phyloP scores from a whole-genome alignment of 2,888 invertebrate species.

The Gymnocheta viridis region DNA sequence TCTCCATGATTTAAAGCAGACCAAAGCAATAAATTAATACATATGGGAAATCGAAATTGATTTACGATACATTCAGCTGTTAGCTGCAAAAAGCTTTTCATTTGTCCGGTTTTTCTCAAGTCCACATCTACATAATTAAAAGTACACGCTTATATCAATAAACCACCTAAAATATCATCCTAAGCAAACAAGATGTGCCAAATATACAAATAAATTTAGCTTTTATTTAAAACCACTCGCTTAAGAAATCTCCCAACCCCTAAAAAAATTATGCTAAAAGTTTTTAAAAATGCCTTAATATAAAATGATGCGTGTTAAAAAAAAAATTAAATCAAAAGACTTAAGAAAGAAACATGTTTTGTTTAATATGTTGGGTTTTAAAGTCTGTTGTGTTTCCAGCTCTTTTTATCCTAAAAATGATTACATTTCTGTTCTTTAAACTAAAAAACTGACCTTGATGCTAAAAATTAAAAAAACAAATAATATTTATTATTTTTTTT shows the following conservation, averaged over 20 bases:
- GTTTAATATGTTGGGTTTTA: background rate
- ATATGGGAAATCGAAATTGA: too few species aligned
- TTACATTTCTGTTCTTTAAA: conserved; percentile 40
- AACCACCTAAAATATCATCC: too few species aligned
- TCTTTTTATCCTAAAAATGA: conserved; percentile 50
- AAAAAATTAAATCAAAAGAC: conserved; percentile 38
- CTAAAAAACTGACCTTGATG: conserved; percentile 55
- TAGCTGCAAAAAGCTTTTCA: too few species aligned
- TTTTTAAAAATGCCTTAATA: background rate
- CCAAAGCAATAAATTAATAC: too few species aligned
- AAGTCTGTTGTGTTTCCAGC: background rate
- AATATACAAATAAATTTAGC: too few species aligned
- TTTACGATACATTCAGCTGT: too few species aligned
- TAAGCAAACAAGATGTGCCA: too few species aligned
- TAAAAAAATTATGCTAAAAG: background rate
- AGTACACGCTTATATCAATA: too few species aligned
- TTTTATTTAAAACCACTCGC: too few species aligned
- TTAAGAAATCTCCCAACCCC: background rate
- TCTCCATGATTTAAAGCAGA: too few species aligned
- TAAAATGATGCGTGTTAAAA: conserved; percentile 12
- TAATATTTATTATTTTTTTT: conserved; percentile 22
- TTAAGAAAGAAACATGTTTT: conserved; percentile 32
- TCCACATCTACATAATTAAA: too few species aligned
- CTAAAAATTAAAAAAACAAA: conserved; percentile 1
- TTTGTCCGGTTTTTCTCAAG: too few species aligned